Base-by-base conservation (phyloP, 1,140 invertebrate species). In the Musca domestica region DNA sequence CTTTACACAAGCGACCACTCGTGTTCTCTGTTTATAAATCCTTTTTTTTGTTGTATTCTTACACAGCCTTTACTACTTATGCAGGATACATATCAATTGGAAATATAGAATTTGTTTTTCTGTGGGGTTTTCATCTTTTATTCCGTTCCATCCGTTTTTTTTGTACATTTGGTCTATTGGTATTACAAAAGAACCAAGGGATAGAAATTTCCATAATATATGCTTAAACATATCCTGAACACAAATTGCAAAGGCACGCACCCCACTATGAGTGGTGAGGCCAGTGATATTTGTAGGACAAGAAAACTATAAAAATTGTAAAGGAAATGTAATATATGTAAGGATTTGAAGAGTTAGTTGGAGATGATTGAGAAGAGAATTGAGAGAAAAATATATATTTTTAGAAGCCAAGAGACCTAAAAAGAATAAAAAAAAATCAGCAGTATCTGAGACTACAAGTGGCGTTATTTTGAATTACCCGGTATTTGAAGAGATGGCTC, bases 141-240 rank as follows among this genome's bases (percentile, higher is more conserved):
- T n/a, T n/a, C n/a, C n/a, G n/a, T n/a, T n/a, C n/a, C n/a, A n/a
- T n/a, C n/a, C n/a, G 34, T 17, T 41, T 23, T 17, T 15, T 4
- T 4, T 2, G 34, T 41, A 5, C 34, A 41, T 41, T 41, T 30
- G 3, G 3, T 30, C 46, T 66, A 58, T 58, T 19, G 56, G 27
- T 9, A 34, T 61, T 58, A 30, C 12, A 56, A 3, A 27, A 56
- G 12, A 61, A 61, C n/a, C 52, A 27, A 56, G 23, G 5, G 25
- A 27, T 27, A 58, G 70, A 72, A 78, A 78, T 78, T 76, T 76
- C 76, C 74, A 78, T 78, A 78, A 78, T 78, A 78, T 78, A 78
- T 78, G 74, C 76, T 74, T 71, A 71, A 78, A 74, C 76, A 78
- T 78, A 78, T 78, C 76, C 76, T 70, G 74, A 71, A 78, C 76